Base-by-base conservation (phyloP, 2,797 vertebrate genomes). In the Oryzias dopingdopingensis region DNA sequence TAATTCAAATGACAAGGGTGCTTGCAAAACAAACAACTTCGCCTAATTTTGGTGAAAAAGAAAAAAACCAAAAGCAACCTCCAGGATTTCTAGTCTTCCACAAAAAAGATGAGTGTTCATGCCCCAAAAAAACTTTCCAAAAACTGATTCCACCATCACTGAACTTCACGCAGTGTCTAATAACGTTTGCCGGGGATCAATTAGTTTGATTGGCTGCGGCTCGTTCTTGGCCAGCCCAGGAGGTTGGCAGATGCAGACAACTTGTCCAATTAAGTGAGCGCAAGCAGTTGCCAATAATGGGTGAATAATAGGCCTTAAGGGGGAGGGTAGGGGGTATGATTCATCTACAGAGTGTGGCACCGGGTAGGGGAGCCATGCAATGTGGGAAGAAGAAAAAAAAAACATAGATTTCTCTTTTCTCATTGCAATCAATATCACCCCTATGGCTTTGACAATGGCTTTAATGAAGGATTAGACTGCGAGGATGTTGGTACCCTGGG, bases 261-360 rank as follows among this genome's bases (percentile, higher is more conserved):
- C 83, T 85, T 81, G 86, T 88, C 90, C 86, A 89, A 90, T 90
- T 88, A 90, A 88, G 87, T 76, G 65, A 87, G 84, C 79, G 80
- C 82, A 76, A 84, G 81, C 65, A 79, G 67, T 85, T 86, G 87
- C 85, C 89, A 90, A 91, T 90, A 90, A 88, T 76, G 77, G 71
- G 84, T 90, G 86, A 90, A 88, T 88, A 86, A 90, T 87, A 82
- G 80, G 76, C 80, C 82, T 86, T 85, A 81, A 76, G 79, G 75
- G 85, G 78, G 61, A 29, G 26, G 32, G 32, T 10, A 37, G 32
- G 32, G 10, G 32, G 64, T 18, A 68, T 70, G 82, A 87, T 85
- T 84, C 85, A 86, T 90, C 84, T 79, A 72, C 70, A 75, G 71
- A 70, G 79, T 81, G 76, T 67, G 74, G 79, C 20, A 77, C 75